Percentiles rank a stretch among this genome's conserved stretches.
Evolutionary conservation across 2,888 invertebrate genomes (phyloP).

Genomic region (Tachina lurida): DNA sequence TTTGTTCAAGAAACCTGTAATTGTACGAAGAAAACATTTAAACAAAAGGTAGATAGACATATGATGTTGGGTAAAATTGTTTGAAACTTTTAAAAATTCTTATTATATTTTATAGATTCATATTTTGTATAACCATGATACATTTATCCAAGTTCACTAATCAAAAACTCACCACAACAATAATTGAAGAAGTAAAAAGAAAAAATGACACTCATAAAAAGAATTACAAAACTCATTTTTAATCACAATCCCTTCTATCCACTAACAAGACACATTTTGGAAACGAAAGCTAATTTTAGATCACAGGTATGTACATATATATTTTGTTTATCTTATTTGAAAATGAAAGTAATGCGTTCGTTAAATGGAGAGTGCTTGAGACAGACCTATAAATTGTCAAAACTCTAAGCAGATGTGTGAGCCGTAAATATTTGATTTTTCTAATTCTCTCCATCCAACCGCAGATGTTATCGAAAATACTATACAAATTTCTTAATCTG

Average conservation of each 20-base stretch:
- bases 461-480: no score
- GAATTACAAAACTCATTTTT: conserved; percentile 15
- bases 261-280: conserved; percentile 1
- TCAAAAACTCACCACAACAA: background rate
- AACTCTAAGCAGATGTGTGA: no score
- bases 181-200: background rate
- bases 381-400: no score
- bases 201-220: background rate
- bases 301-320: conserved; percentile 20
- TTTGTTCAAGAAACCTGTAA: conserved; percentile 13
- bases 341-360: background rate
- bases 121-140: background rate
- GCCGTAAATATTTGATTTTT: no score
- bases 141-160: background rate
- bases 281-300: background rate
- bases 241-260: conserved; percentile 2
- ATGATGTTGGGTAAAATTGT: background rate
- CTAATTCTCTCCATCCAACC: no score
- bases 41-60: conserved; percentile 24
- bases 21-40: background rate
- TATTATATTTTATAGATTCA: conserved; percentile 30
- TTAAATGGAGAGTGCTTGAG: background rate
- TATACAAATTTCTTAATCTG: no score
- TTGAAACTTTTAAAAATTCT: background rate
- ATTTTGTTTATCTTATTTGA: background rate